A percentile compares a stretch with the other conserved stretches of the same genome.
Conservation (phyloP, 2,888 invertebrate species). For the Diogma glabrata region DNA sequence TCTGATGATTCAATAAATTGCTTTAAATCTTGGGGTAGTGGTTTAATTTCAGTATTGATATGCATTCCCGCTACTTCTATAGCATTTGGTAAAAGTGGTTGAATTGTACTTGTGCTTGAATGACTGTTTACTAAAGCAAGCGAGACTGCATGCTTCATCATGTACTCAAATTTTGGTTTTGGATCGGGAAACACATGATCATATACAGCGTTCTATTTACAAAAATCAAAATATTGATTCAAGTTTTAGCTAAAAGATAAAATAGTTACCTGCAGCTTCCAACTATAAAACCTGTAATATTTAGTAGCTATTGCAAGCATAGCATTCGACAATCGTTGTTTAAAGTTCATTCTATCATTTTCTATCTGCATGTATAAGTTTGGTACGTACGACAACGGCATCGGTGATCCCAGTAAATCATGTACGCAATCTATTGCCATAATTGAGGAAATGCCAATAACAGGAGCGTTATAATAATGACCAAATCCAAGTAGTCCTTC, state of each 20-base stretch:
- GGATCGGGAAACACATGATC: slow-evolving; percentile 26
- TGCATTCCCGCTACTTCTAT: slow-evolving; percentile 36
- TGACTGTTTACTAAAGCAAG: slow-evolving; percentile 32
- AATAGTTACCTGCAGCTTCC: neutral
- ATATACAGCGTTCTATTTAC: slow-evolving; percentile 20
- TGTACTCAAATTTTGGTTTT: slow-evolving; percentile 23
- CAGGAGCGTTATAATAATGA: slow-evolving; percentile 29
- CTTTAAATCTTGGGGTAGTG: slow-evolving; percentile 31
- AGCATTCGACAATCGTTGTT: slow-evolving; percentile 8
- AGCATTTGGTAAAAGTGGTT: slow-evolving; percentile 34
- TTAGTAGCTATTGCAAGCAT: neutral
- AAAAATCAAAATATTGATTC: slow-evolving; percentile 3
- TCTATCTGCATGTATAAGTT: slow-evolving; percentile 16
- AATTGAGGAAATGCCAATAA: slow-evolving; percentile 25
- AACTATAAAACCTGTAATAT: slow-evolving; percentile 1
- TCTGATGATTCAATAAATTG: slow-evolving; percentile 33
- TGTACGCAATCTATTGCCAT: slow-evolving; percentile 3
- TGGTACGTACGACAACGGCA: slow-evolving; percentile 9
- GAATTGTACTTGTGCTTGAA: slow-evolving; percentile 29
- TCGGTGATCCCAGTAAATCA: slow-evolving; percentile 3
- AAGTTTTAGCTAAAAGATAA: neutral
- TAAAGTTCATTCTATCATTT: slow-evolving; percentile 8
- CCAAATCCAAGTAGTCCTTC: slow-evolving; percentile 28
- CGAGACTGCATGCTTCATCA: slow-evolving; percentile 24
- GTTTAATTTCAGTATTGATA: slow-evolving; percentile 26